Conservation (phyloP, 2,113 vertebrate species). For the Cephalopholis sonnerati region DNA sequence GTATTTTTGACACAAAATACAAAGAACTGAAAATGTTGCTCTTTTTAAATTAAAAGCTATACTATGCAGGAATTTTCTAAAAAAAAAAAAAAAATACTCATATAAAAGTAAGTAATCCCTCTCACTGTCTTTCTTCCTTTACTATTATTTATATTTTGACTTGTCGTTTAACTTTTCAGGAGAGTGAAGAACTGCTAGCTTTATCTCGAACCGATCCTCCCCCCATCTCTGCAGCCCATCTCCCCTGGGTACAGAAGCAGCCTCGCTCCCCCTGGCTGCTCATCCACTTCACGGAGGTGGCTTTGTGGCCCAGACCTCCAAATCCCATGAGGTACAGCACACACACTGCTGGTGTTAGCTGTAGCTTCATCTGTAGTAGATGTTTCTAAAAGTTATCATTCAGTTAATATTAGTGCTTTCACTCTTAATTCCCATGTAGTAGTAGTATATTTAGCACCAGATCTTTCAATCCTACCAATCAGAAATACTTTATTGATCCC, state of each 20-base stretch:
- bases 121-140: background rate
- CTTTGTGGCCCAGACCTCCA: constrained; percentile 94
- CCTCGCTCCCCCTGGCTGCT: constrained; percentile 85
- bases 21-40: background rate
- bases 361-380: background rate
- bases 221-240: constrained; percentile 75
- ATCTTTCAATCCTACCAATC: background rate
- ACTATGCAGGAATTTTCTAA: too few relatives aligned
- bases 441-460: background rate
- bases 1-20: background rate
- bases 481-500: too few relatives aligned
- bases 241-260: constrained; percentile 77
- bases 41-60: background rate
- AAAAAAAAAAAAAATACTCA: too few relatives aligned
- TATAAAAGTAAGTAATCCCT: too few relatives aligned
- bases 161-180: constrained; percentile 71
- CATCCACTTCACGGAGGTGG: constrained; percentile 93
- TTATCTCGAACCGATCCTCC: constrained; percentile 79
- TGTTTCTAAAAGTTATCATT: background rate
- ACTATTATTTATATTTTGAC: background rate
- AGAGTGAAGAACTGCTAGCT: constrained; percentile 86
- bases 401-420: background rate
- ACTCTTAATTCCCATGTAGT: background rate
- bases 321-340: constrained; percentile 88
- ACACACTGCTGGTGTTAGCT: background rate